Percentiles rank a stretch among this genome's conserved stretches.
These are phyloP conservation scores for Chloebia gouldiae DNA, from an alignment of 2,113 vertebrate genomes.

Conservation along the genomic window DNA sequence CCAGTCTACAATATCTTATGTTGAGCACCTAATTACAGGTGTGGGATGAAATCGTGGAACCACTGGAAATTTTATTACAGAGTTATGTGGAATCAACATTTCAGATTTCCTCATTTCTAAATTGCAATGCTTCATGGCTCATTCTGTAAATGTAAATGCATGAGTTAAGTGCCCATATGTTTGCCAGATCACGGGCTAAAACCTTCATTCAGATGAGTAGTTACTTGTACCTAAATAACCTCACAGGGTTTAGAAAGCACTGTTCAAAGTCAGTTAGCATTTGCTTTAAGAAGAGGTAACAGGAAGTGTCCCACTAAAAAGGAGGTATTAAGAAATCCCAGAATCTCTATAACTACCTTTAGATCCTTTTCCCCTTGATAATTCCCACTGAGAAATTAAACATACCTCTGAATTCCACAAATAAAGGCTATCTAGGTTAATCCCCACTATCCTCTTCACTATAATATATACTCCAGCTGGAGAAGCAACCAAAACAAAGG, in stretches of 20 bases:
- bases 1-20: background rate
- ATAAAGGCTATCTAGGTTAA: background rate
- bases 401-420: background rate
- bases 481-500: background rate
- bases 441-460: background rate
- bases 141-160: slow-evolving; percentile 35
- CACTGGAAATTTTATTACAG: background rate
- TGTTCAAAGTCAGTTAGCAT: background rate
- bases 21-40: background rate
- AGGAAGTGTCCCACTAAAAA: background rate
- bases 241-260: background rate
- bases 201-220: background rate
- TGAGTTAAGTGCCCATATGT: background rate
- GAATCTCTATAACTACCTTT: background rate
- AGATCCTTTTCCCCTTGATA: background rate
- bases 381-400: background rate
- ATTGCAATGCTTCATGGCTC: background rate
- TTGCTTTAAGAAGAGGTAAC: background rate
- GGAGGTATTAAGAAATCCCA: background rate
- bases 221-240: slow-evolving; percentile 7
- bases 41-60: background rate
- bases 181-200: background rate
- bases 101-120: slow-evolving; percentile 8
- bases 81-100: slow-evolving; percentile 19
- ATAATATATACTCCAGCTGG: background rate